Base-by-base conservation (phyloP, 2,113 vertebrate species). In the Martes martes region DNA sequence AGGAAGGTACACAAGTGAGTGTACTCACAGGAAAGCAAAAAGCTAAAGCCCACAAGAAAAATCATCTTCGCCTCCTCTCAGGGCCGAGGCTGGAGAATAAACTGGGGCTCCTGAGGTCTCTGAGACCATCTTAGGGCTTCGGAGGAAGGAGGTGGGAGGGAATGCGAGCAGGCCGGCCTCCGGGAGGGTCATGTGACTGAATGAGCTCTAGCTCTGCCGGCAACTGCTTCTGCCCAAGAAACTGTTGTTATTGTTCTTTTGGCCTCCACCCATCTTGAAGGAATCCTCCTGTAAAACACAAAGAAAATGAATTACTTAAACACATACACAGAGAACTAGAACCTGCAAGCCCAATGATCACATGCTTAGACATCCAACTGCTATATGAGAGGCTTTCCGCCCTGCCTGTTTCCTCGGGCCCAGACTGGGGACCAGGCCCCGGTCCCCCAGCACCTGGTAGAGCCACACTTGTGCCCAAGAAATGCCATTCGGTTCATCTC, bases 11-110 rank as follows among this genome's bases (percentile, higher is more conserved):
- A 36, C 39, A 31, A 47, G 14, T 24, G 26, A 50, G 55, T 4
- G 7, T 15, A 78, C 96, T 96, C 36, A 97, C 96, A 97, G 80
- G 76, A 36, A 65, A 97, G 50, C 82, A 90, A n/a, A 91, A 98
- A 84, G 89, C 89, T 90, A 21, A 98, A 21, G 13, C 89, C 80
- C 65, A 73, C 0, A 8, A n/a, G 16, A 15, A 93, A n/a, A 61
- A 87, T 55, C 95, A 97, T 97, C 91, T 84, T 90, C 57, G 39
- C 55, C 0, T 33, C 55, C 0, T 33, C 8, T 39, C 47, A 47
- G 42, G 45, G 23, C 28, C 50, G 39, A 88, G 50, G 28, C 9
- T 42, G 23, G 0, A 78, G 18, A 88, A 23, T 13, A 39, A 89
- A 82, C 11, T 28, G 33, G 11, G 36, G 50, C 28, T 63, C 78